A percentile compares a stretch with the other conserved stretches of the same genome.
phyloP scores from a whole-genome alignment of 2,797 vertebrate genomes.

The Emydoidea blandingii region DNA sequence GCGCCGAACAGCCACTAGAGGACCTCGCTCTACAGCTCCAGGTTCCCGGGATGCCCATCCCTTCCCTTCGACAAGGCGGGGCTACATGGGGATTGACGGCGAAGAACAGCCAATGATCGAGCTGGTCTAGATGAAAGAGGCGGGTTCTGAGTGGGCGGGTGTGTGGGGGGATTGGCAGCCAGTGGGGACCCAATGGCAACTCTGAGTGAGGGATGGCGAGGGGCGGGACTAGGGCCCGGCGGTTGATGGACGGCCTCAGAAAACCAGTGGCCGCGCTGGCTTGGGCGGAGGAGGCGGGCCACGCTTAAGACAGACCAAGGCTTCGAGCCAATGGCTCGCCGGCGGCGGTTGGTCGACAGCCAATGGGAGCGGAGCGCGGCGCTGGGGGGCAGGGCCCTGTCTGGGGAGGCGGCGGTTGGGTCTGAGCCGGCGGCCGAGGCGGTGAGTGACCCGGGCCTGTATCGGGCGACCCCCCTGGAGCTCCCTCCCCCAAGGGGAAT shows the following conservation, averaged over 20 bases:
- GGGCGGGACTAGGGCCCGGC: slow-evolving; percentile 32
- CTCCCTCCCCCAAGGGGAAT: rapidly evolving
- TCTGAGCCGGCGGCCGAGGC: neutral
- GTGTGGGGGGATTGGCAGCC: neutral
- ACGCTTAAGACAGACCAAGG: neutral
- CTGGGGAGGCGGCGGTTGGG: neutral
- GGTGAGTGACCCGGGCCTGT: neutral
- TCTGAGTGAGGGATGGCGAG: slow-evolving; percentile 38
- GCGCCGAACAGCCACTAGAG: neutral
- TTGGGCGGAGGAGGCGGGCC: slow-evolving; percentile 32
- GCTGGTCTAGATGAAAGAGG: slow-evolving; percentile 48
- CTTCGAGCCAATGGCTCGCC: neutral
- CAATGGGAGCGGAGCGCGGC: neutral
- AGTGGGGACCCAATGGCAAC: neutral
- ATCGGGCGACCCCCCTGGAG: neutral
- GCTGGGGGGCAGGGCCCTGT: neutral
- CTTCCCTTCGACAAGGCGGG: rapidly evolving
- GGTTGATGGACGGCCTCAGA: slow-evolving; percentile 54
- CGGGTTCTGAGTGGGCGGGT: neutral
- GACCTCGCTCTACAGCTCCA: rapidly evolving
- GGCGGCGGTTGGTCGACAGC: neutral
- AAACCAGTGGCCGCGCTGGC: slow-evolving; percentile 55
- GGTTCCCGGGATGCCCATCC: too few species aligned
- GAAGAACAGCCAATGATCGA: neutral
- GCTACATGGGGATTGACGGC: neutral